These are phyloP conservation scores for Spisula subtruncata DNA, from an alignment of 2,888 invertebrate genomes.

Conservation along the genomic window DNA sequence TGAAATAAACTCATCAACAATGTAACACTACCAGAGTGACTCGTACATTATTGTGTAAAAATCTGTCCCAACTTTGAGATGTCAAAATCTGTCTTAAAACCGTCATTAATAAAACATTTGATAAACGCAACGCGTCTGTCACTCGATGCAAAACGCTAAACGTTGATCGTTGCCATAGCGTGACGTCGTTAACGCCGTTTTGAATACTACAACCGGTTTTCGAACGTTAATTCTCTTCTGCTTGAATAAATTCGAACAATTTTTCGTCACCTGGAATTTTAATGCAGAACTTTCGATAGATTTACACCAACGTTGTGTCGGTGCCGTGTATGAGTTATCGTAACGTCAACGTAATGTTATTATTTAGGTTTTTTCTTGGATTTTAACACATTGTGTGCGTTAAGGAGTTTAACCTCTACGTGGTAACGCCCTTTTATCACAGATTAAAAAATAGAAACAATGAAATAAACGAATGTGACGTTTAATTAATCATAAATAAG, in stretches of 20 bases:
- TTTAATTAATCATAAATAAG: conserved; percentile 46
- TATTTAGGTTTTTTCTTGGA: neutral
- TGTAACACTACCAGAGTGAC: neutral
- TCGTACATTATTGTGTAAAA: neutral
- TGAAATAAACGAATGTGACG: conserved; percentile 41
- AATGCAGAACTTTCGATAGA: conserved; percentile 2
- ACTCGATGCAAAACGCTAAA: neutral
- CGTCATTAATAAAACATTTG: conserved; percentile 34
- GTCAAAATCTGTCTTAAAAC: conserved; percentile 47
- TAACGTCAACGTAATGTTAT: neutral
- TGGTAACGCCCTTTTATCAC: conserved; percentile 16
- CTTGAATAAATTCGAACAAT: conserved; percentile 14
- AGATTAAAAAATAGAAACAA: conserved; percentile 40
- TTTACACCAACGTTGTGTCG: neutral
- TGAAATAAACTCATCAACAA: neutral
- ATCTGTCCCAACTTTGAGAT: conserved; percentile 3
- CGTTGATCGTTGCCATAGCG: neutral
- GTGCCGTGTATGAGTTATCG: neutral
- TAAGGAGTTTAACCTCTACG: neutral
- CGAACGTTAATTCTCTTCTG: neutral
- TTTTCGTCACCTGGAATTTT: conserved; percentile 23
- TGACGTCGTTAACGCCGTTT: conserved; percentile 36
- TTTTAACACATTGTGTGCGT: neutral
- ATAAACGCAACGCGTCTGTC: conserved; percentile 23
- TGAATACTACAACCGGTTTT: conserved; percentile 24